phyloP scores from a whole-genome alignment of 2,113 vertebrate species.

The Actenoides lindsayi region DNA sequence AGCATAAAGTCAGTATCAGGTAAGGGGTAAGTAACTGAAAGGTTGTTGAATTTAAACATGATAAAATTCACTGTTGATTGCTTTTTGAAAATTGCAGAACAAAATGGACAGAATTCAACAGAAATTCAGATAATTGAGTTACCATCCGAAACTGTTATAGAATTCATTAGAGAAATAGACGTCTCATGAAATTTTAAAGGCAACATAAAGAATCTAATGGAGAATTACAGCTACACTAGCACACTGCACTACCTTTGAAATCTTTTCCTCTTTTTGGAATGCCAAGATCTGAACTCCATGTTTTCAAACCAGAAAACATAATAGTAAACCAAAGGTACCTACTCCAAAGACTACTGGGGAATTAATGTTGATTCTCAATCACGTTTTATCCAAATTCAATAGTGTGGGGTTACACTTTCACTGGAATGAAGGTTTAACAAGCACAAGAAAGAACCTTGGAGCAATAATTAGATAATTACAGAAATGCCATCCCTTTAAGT shows the following conservation, averaged over 20 bases:
- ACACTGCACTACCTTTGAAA: not conserved
- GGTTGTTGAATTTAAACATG: not conserved
- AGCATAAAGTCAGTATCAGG: not conserved
- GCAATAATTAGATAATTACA: conserved; percentile 55
- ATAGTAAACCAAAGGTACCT: not conserved
- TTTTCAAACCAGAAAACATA: not conserved
- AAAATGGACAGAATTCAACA: not conserved
- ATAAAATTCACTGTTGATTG: not conserved
- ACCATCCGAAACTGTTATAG: not conserved
- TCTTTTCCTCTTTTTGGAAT: not conserved
- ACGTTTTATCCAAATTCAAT: not conserved
- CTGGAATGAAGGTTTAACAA: conserved; percentile 31
- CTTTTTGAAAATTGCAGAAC: not conserved
- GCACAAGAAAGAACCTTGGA: conserved; percentile 19
- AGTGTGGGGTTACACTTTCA: conserved; percentile 24
- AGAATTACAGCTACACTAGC: not conserved
- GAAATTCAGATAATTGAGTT: not conserved
- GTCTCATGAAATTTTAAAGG: not conserved
- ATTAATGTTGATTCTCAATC: not conserved
- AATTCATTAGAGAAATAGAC: not conserved
- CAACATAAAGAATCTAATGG: not conserved
- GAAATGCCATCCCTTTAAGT: conserved; percentile 58
- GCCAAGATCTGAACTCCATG: not conserved
- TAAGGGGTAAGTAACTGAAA: not conserved
- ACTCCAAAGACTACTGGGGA: not conserved